Evolutionary conservation across 2,797 vertebrate genomes (phyloP).

Genomic region (Numenius phaeopus): DNA sequence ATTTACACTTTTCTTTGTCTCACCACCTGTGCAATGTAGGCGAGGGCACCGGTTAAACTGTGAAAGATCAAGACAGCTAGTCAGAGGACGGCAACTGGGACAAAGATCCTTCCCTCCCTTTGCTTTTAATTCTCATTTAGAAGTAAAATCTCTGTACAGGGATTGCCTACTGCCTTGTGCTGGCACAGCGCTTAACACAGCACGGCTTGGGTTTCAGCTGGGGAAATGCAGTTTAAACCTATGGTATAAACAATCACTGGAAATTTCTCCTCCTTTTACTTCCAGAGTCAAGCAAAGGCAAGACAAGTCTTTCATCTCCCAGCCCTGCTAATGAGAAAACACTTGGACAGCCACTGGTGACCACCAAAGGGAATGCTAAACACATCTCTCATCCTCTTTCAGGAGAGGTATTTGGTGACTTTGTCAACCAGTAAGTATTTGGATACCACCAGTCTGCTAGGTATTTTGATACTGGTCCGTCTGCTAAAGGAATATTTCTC

Average conservation of each 20-base stretch:
- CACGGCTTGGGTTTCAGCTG: background rate
- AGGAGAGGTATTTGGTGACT: background rate
- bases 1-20: background rate
- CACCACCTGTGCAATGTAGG: background rate
- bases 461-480: conserved; percentile 14
- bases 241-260: background rate
- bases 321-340: background rate
- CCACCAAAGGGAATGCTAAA: background rate
- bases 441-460: background rate
- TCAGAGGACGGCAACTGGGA: background rate
- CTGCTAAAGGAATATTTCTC: conserved; percentile 19
- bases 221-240: background rate
- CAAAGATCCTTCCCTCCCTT: background rate
- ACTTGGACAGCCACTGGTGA: background rate
- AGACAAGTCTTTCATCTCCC: background rate
- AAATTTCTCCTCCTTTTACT: background rate
- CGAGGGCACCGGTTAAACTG: fast-evolving
- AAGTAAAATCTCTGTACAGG: background rate
- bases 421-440: background rate
- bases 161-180: background rate
- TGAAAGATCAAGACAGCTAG: background rate
- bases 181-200: background rate
- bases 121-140: background rate
- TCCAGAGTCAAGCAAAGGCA: background rate
- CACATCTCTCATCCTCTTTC: background rate